Base-by-base conservation (phyloP, 2,113 vertebrate genomes). In the Mesocricetus auratus region DNA sequence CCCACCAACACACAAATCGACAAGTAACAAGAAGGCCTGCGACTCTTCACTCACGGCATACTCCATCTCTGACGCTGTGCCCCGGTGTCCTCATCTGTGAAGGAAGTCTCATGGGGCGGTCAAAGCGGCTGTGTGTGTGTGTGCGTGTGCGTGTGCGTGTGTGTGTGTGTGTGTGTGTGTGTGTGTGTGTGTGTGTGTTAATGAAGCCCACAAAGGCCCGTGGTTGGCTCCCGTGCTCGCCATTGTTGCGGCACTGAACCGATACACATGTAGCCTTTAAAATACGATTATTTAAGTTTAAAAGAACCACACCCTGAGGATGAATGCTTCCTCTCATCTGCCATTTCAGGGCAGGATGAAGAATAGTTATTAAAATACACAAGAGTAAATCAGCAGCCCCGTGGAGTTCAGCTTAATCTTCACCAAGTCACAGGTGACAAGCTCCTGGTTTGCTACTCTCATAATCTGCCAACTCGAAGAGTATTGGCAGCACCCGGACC, bases 91-190 rank as follows among this genome's bases (percentile, higher is more conserved):
- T n/a, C 33, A 64, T 39, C 58, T 26, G 15, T 68, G 47, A 66
- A 68, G 19, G 24, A 50, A 60, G 7, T 6, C 53, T 81, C 36
- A 26, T 0, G 0, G 31, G 5, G 33, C 3, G 17, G 7, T 24
- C 1, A 0, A 1, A 19, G 22, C 3, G 62, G 33, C 8, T 56
- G 64, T 4, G 33, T 26, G 24, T 10, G 6, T 73, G 50, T 53
- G 50, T 50, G 50, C 9, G 50, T 50, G 50, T 50, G 50, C 9
- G 50, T 50, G 50, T 50, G 50, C 9, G 50, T 50, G 50, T 50
- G 50, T 50, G 50, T 50, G 50, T 50, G 50, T 50, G 50, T 50
- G 50, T 53, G 50, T 53, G 50, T 53, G 50, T 53, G 50, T 53
- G n/a, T 56, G 64, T 4, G 33, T 56, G 64, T 4, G 33, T 56